These are phyloP conservation scores for Mythimna ferrago DNA, from an alignment of 2,888 invertebrate species.

Conservation along the genomic window DNA sequence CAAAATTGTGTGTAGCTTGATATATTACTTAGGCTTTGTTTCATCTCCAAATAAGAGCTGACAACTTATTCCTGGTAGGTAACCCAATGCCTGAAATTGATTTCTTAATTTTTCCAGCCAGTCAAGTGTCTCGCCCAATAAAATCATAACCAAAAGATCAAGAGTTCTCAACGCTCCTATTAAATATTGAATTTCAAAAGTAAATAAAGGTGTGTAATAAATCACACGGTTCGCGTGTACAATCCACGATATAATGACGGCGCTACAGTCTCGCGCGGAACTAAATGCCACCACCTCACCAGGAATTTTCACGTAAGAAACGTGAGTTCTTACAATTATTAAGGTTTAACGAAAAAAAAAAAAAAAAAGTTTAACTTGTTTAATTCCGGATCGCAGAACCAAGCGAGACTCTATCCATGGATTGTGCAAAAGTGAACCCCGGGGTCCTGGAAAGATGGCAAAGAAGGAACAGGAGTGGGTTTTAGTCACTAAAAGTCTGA, in stretches of 20 bases:
- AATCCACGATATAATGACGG: constrained; percentile 16
- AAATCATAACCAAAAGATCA: neutral
- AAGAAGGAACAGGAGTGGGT: no score
- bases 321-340: neutral
- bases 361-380: neutral
- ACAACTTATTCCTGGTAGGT: no score
- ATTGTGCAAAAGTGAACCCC: no score
- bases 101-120: neutral
- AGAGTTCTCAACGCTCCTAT: neutral
- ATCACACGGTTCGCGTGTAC: constrained; percentile 46
- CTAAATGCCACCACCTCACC: constrained; percentile 13
- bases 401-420: no score
- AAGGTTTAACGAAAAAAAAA: neutral
- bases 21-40: no score
- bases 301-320: constrained; percentile 13
- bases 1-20: no score
- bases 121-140: neutral
- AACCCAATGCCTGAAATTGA: neutral
- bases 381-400: no score
- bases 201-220: constrained; percentile 30
- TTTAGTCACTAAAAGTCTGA: no score
- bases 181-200: constrained; percentile 6
- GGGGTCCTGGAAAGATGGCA: no score
- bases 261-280: constrained; percentile 23
- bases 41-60: no score